Base-by-base conservation (phyloP, 2,797 vertebrate genomes). In the Odontamblyopus lacepedii region DNA sequence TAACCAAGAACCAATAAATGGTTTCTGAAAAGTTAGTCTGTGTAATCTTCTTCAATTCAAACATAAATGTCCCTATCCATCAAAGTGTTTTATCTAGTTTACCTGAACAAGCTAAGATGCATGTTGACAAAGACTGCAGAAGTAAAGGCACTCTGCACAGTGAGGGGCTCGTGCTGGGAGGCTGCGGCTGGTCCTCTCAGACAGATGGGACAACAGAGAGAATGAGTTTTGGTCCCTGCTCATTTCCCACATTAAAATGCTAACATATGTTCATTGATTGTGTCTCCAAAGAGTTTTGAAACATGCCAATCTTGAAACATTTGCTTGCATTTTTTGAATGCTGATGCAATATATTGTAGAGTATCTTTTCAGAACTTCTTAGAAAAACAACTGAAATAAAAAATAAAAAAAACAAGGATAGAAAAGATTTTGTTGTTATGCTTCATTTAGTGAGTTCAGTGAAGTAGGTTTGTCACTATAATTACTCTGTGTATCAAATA, bases 191-290 rank as follows among this genome's bases (percentile, higher is more conserved):
- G 81, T 89, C 82, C 85, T 88, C 71, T 74, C 83, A 76, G 89
- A 92, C 91, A 94, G 92, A 94, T 92, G 92, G 92, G 83, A 89
- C 75, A 79, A 85, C 75, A 88, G 84, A 87, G 82, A 78, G 71
- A 86, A 80, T 70, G 74, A 78, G 78, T 87, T 90, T 84, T 83
- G 73, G 88, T 90, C 85, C 74, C 84, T 70, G 80, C 70, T 76
- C 81, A 84, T 80, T 86, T 84, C 74, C 80, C 72, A 87, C 83
- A 81, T 89, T 81, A 85, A 84, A 85, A 85, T 77, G 80, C 79
- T 73, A 81, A 80, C 92, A 91, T 90, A 92, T 89, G 91, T 85
- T 88, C 79, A 76, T 78, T 80, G 82, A 85, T 81, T 76, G 74
- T 75, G 72, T 85, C 76, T 85, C 82, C 80, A 79, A 63, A 76